Base-by-base conservation (phyloP, 2,888 invertebrate genomes). In the Caradrina kadenii region DNA sequence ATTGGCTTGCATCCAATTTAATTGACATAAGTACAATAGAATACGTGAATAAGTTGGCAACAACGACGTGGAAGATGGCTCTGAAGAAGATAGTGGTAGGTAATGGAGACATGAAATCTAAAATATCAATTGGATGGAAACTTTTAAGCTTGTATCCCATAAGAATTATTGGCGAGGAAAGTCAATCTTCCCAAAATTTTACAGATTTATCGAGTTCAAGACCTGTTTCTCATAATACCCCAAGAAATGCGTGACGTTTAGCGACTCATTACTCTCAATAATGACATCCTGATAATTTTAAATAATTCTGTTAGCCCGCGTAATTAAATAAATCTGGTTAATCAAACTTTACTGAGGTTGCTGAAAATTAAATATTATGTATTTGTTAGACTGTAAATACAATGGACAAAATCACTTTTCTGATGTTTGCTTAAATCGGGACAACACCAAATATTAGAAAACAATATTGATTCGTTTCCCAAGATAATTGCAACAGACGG, bases 241-340 rank as follows among this genome's bases (percentile, higher is more conserved):
- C 31, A 52, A 65, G n/a, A 48, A 63, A 79, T 49, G 58, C 49
- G 10, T 19, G 22, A 39, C n/a, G 31, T 52, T 54, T 55, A n/a
- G 11, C 13, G 26, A 58, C 26, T 75, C 63, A 64, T 64, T 52
- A 42, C 13, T 55, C 45, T 49, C 15, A 62, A 52, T 62, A 59
- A 54, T 61, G 35, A 52, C 53, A 42, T 52, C 42, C 48, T 58
- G 42, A 63, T 35, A 67, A 64, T 67, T 69, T 64, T 39, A 64
- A 22, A 73, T 56, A 19, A 73, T 54, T 49, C 62, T 62, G 48
- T 58, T 62, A 17, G 10, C 31, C 60, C 45, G 55, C 19, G 31
- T n/a, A 19, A 31, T 60, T 49, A 79, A 75, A 75, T 73, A 75
- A 59, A 75, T 75, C 73, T 59, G 73, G 26, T 60, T 55, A 22